phyloP scores from a whole-genome alignment of 2,797 vertebrate genomes.

The Perodicticus potto region DNA sequence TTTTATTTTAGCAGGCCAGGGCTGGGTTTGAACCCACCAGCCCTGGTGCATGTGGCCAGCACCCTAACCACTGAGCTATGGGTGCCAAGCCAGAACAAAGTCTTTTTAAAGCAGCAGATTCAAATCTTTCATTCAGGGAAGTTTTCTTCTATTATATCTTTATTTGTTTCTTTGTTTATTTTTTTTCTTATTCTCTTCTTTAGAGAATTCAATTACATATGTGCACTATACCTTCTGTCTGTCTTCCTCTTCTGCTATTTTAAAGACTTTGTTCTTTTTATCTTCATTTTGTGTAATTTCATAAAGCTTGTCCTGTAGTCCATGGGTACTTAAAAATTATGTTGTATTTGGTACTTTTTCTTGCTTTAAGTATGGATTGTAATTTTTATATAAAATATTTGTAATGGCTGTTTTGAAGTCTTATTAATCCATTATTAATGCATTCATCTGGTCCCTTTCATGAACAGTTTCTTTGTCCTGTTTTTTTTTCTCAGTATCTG shows the following conservation, averaged over 20 bases:
- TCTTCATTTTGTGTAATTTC: background rate
- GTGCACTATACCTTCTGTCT: background rate
- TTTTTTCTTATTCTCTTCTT: background rate
- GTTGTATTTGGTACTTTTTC: background rate
- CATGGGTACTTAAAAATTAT: background rate
- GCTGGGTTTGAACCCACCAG: too few relatives aligned
- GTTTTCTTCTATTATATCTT: constrained; percentile 27
- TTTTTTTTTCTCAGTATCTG: background rate
- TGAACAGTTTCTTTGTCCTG: background rate
- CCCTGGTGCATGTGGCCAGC: too few relatives aligned
- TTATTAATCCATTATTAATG: background rate
- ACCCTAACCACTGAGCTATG: too few relatives aligned
- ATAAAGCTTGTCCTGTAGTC: background rate
- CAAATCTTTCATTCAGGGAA: background rate
- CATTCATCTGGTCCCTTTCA: background rate
- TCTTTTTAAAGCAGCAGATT: constrained; percentile 20
- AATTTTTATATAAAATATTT: background rate
- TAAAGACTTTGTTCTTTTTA: background rate
- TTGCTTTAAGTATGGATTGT: background rate
- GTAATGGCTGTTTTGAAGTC: background rate
- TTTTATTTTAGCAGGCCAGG: too few relatives aligned
- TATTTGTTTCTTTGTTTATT: background rate
- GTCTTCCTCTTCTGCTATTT: background rate
- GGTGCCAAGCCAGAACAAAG: too few relatives aligned
- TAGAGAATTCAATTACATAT: constrained; percentile 16